phyloP scores from a whole-genome alignment of 2,888 invertebrate genomes.

The Folsomia candida region DNA sequence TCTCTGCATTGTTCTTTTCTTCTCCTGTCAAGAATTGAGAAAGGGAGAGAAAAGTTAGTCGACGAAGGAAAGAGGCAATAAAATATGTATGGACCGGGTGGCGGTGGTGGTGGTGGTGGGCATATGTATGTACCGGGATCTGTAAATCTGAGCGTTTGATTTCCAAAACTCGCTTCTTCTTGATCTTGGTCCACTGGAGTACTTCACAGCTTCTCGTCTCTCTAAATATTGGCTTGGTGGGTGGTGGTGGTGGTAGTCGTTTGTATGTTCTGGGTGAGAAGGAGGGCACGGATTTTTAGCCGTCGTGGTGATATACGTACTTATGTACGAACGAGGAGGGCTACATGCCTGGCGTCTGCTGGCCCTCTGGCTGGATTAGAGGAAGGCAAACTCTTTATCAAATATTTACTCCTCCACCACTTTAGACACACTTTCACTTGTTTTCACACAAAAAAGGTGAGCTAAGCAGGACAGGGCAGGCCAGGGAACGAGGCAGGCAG shows the following conservation, averaged over 20 bases:
- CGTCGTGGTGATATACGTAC: too few species aligned
- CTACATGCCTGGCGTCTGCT: too few species aligned
- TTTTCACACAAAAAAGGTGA: neutral
- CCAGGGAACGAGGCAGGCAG: neutral
- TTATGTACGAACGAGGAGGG: neutral
- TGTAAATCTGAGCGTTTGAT: neutral
- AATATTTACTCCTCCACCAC: constrained; percentile 18
- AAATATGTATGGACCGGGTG: constrained; percentile 9
- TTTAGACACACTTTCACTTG: neutral
- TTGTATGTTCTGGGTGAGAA: neutral
- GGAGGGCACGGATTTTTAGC: too few species aligned
- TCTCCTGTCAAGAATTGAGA: neutral
- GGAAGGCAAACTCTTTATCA: constrained; percentile 9
- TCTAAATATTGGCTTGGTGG: neutral
- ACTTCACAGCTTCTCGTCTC: neutral
- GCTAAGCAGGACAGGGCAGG: neutral
- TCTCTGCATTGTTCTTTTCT: neutral
- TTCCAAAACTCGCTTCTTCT: neutral
- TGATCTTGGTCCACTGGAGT: neutral
- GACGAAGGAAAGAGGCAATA: constrained; percentile 5
- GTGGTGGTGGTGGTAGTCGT: neutral
- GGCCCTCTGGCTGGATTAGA: neutral
- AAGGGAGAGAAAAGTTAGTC: neutral
- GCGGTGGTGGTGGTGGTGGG: too few species aligned
- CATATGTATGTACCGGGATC: neutral